A percentile compares a stretch with the other conserved stretches of the same genome.
phyloP scores from a whole-genome alignment of 2,113 vertebrate genomes.

The Phalacrocorax aristotelis region DNA sequence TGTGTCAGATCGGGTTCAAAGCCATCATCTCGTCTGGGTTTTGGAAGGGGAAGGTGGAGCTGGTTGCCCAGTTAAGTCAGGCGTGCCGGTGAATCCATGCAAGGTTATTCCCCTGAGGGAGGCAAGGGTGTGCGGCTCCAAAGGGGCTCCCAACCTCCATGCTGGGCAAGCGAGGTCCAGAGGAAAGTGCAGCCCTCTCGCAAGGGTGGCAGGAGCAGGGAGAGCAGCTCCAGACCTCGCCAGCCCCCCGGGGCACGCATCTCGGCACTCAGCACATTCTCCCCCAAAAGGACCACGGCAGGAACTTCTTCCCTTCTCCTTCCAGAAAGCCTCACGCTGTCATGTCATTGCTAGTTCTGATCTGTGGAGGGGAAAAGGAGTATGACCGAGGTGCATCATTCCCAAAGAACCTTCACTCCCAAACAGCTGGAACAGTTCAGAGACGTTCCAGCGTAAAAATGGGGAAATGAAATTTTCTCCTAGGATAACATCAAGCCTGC shows the following conservation, averaged over 20 bases:
- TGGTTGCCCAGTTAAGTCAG: background rate
- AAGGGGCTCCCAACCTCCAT: background rate
- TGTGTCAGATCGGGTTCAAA: background rate
- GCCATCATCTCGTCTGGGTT: background rate
- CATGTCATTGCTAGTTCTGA: fast-evolving
- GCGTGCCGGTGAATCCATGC: background rate
- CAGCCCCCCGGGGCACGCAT: background rate
- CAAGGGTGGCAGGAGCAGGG: background rate
- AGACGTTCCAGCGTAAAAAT: background rate
- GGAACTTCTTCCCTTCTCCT: background rate
- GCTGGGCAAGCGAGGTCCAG: background rate
- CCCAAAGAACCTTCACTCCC: background rate
- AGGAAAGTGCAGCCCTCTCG: background rate
- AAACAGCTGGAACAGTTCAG: slow-evolving; percentile 32
- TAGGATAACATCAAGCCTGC: background rate
- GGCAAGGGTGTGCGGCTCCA: fast-evolving
- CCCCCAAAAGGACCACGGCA: fast-evolving
- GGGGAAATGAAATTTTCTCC: slow-evolving; percentile 32
- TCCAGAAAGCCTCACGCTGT: background rate
- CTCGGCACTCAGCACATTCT: background rate
- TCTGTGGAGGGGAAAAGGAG: background rate
- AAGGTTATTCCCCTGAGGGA: background rate
- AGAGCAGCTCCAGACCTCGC: background rate
- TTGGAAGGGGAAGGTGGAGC: background rate
- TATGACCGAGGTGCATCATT: background rate